Evolutionary conservation across 2,113 vertebrate species (phyloP), one percentile per base, ranked within the genome.

Genomic region (Prietella phreatophila): DNA sequence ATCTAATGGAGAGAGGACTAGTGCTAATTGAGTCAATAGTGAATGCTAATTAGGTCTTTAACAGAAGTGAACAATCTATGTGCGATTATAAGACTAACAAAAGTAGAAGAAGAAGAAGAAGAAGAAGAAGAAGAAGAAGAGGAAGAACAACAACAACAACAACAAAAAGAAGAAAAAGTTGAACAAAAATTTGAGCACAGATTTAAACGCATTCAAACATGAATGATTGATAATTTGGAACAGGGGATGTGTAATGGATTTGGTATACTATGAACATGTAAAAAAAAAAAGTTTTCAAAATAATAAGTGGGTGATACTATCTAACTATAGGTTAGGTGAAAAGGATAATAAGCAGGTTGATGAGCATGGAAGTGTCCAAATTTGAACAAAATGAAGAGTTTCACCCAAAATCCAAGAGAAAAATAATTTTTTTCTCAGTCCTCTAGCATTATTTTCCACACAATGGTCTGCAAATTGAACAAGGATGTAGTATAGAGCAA

Each of bases 41-140:
- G 11, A 75, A 39, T 75, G 71, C 42, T 75, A 75, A 75, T 75
- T 75, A 75, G 42, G 20, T 75, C 71, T 75, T 75, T 42, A 75
- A 39, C 71, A 75, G 19, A 75, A 22, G 19, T 42, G 19, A 25
- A 75, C 36, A 10, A 75, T 75, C 42, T 42, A 75, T 42, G 71
- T 22, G 71, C 0, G 36, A 75, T 19, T 71, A 7, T 36, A 71
- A 27, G 39, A 47, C 22, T 17, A 20, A 53, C 53, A 4, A 4
- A n/a, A 79, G 47, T 17, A 15, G 5, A 71, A 78, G 39, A 80
- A 79, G n/a, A 22, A 79, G 13, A 55, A 55, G 50, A 6, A 14
- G 0, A 33, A 71, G 30, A 71, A 36, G 2, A 19, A 5, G 13
- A 60, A 60, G 8, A 75, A 71, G 7, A 71, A 39, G 14, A 36